These are phyloP conservation scores for Sipunculus nudus DNA, from an alignment of 2,888 invertebrate species.

Conservation along the genomic window DNA sequence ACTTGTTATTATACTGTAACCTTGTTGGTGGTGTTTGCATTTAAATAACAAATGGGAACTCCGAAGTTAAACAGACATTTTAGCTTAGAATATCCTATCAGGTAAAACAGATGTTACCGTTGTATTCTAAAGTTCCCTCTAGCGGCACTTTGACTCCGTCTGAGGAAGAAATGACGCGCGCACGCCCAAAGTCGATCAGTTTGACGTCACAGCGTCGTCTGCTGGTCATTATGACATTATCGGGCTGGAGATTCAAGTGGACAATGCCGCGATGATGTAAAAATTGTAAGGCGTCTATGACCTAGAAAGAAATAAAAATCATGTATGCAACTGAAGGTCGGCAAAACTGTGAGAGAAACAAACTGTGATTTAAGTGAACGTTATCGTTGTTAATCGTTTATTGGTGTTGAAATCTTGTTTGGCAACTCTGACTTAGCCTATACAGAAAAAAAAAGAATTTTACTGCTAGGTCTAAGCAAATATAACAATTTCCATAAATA, in stretches of 20 bases:
- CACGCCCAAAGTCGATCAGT: constrained; percentile 89
- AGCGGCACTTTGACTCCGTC: constrained; percentile 46
- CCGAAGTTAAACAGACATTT: neutral
- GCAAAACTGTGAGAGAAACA: too few relatives aligned
- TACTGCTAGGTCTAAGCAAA: too few relatives aligned
- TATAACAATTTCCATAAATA: too few relatives aligned
- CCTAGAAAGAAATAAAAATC: too few relatives aligned
- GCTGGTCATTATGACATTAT: constrained; percentile 92
- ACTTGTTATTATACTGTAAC: neutral
- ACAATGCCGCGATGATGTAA: constrained; percentile 86
- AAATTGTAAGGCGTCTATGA: constrained; percentile 85
- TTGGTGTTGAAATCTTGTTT: too few relatives aligned
- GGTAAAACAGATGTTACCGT: too few relatives aligned
- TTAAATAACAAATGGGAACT: neutral
- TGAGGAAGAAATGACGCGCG: constrained; percentile 69
- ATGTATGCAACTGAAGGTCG: too few relatives aligned
- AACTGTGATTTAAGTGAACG: too few relatives aligned
- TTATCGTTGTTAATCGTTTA: too few relatives aligned
- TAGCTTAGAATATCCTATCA: neutral
- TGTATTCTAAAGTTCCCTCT: constrained; percentile 58
- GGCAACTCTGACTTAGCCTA: too few relatives aligned
- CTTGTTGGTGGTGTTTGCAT: too few relatives aligned
- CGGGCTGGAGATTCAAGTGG: constrained; percentile 77
- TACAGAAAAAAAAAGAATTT: too few relatives aligned
- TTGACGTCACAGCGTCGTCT: constrained; percentile 73